Evolutionary conservation across 2,888 invertebrate species (phyloP).

Genomic region (Tachina fera): DNA sequence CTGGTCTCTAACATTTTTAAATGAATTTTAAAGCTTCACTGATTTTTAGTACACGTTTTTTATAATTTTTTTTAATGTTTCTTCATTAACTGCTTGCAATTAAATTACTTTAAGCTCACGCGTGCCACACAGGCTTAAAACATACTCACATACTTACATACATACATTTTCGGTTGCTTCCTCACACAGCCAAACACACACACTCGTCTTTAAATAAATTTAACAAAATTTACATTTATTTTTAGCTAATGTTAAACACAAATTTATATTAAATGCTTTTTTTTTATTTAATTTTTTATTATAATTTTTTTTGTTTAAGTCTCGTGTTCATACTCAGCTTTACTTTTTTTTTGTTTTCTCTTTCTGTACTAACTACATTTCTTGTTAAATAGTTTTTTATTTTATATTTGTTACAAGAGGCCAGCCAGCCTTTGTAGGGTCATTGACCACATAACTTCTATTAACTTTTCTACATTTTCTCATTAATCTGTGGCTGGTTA

Average conservation of each 20-base stretch:
- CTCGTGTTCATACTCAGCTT: constrained; percentile 38
- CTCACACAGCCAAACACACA: constrained; percentile 1
- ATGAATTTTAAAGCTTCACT: constrained; percentile 47
- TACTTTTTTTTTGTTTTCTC: constrained; percentile 1
- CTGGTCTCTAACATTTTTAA: constrained; percentile 42
- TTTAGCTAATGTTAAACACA: constrained; percentile 13
- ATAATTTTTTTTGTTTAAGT: background rate
- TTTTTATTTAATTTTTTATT: too few relatives aligned
- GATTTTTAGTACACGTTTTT: constrained; percentile 39
- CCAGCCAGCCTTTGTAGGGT: constrained; percentile 39
- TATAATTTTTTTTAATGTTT: constrained; percentile 2
- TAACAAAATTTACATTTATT: constrained; percentile 12
- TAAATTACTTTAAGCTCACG: constrained; percentile 45
- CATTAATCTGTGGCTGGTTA: constrained; percentile 48
- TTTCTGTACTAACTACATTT: constrained; percentile 9
- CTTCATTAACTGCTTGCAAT: constrained; percentile 31
- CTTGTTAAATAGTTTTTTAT: background rate
- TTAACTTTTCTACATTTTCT: constrained; percentile 43
- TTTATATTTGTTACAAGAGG: constrained; percentile 9
- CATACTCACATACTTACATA: background rate
- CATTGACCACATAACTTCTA: constrained; percentile 54
- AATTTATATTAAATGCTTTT: constrained; percentile 8
- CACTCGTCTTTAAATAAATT: background rate
- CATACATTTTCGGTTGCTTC: constrained; percentile 32
- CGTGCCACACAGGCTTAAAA: constrained; percentile 55